These are phyloP conservation scores for Chalcis sispes DNA, from an alignment of 2,888 invertebrate species.

Conservation along the genomic window DNA sequence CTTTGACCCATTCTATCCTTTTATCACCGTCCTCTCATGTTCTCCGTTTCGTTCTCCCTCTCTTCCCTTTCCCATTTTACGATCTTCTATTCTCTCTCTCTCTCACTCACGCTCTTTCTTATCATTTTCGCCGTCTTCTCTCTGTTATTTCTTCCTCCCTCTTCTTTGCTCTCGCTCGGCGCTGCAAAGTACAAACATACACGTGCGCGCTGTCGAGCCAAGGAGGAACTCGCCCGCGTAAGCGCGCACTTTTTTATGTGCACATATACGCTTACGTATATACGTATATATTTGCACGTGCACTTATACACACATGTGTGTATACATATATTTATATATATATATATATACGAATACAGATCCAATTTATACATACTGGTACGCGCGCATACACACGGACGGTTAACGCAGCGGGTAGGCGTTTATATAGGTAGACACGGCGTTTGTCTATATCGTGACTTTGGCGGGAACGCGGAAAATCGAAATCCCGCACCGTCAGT, in stretches of 20 bases:
- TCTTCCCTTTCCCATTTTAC: background rate
- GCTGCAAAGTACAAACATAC: too few relatives aligned
- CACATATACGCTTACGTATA: background rate
- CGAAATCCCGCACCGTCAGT: constrained; percentile 55
- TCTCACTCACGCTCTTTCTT: too few relatives aligned
- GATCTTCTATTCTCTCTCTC: too few relatives aligned
- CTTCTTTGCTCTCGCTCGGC: too few relatives aligned
- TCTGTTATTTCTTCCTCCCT: background rate
- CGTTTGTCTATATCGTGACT: background rate
- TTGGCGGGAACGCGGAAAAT: constrained; percentile 56
- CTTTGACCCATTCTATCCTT: too few relatives aligned
- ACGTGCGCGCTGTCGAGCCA: too few relatives aligned
- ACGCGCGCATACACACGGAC: background rate
- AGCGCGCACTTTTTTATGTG: too few relatives aligned
- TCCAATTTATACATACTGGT: too few relatives aligned
- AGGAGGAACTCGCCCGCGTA: too few relatives aligned
- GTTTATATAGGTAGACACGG: background rate
- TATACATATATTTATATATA: background rate
- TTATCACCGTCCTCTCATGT: background rate
- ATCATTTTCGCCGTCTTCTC: background rate
- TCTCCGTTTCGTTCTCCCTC: background rate
- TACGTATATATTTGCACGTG: background rate
- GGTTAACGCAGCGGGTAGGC: too few relatives aligned
- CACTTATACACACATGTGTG: background rate
- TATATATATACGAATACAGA: background rate